Evolutionary conservation across 2,888 invertebrate species (phyloP).

Genomic region (Lasioglossum pauxillum): DNA sequence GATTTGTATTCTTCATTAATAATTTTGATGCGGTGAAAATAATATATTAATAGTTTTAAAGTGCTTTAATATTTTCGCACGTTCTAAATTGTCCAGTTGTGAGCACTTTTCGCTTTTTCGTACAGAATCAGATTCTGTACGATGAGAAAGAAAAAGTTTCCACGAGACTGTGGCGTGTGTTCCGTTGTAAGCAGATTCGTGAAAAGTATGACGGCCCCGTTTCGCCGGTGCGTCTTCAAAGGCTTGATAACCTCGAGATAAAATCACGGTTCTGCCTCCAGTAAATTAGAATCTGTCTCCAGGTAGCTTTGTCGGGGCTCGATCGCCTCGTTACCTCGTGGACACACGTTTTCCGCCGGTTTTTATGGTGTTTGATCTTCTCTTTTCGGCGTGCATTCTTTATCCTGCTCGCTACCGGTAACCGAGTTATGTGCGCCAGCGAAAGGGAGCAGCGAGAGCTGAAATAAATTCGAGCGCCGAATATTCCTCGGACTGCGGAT

Average conservation of each 20-base stretch:
- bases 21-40: no score
- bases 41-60: no score
- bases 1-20: no score
- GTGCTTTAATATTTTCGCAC: no score
- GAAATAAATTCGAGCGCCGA: neutral
- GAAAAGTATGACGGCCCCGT: conserved; percentile 32
- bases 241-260: conserved; percentile 48
- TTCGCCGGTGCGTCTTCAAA: conserved; percentile 42
- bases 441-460: neutral
- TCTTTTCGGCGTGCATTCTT: neutral
- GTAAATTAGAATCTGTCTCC: conserved; percentile 38
- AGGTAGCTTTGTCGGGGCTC: conserved; percentile 44
- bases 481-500: neutral
- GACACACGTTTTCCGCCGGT: neutral
- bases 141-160: neutral
- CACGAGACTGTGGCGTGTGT: neutral
- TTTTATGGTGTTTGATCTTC: conserved; percentile 22
- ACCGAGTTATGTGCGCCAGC: neutral
- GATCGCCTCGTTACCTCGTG: neutral
- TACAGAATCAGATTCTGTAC: neutral
- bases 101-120: neutral
- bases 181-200: neutral
- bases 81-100: no score
- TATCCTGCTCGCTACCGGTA: neutral
- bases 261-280: conserved; percentile 28